Evolutionary conservation across 1,140 invertebrate species (phyloP), one percentile per base, ranked within the genome.

Genomic region (Nephotettix cincticeps): DNA sequence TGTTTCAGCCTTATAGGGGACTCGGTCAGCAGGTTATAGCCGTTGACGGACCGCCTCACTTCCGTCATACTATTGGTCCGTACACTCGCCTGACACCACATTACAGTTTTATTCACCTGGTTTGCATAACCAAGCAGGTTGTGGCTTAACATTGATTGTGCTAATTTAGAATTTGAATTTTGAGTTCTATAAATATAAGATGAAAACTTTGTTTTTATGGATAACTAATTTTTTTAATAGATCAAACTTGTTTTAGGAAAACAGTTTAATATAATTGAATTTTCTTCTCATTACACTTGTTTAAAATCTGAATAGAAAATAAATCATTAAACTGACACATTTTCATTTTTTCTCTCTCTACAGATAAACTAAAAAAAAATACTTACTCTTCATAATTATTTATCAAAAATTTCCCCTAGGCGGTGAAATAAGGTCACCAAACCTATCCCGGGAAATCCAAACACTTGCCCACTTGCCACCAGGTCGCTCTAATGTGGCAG

Each of bases 141-240:
- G n/a, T n/a, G n/a, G n/a, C n/a, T n/a, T n/a, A n/a, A n/a, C n/a
- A n/a, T n/a, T n/a, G n/a, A n/a, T n/a, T n/a, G n/a, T n/a, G n/a
- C n/a, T n/a, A n/a, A n/a, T 83, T 79, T 21, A 78, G 72, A n/a
- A 89, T 75, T 72, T 86, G 84, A 19, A 40, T 17, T 40, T 40
- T 9, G 6, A 40, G 6, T 9, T 17, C 6, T 17, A 9, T 17
- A 40, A 40, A 40, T 40, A 40, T 40, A 17, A 6, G 6, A 40
- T 40, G 17, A 9, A 6, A 40, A 40, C 6, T 40, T 40, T 40
- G 17, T 17, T 40, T 40, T 9, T 9, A 40, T 17, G 17, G 6
- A 9, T 6, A 9, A 40, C 36, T 9, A 40, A 40, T 17, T 6
- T 9, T 17, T 9, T 40, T 40, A 9, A 6, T 40, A 6, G 6